Base-by-base conservation (phyloP, 2,888 invertebrate species). In the Rhyacophila evoluta region DNA sequence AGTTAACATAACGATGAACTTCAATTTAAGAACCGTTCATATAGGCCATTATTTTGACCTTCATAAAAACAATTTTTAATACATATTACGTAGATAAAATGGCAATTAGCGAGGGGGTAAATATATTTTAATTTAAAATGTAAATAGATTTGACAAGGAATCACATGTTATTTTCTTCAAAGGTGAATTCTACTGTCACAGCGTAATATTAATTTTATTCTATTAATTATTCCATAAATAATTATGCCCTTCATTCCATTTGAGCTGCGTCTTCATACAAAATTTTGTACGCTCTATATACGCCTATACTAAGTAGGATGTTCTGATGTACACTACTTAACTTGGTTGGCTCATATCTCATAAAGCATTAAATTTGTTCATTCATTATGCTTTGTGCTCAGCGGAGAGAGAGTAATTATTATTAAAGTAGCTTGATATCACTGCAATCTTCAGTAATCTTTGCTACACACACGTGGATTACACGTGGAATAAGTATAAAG, bases 351-450 rank as follows among this genome's bases (percentile, higher is more conserved):
- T 33, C 19, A 10, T 10, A 55, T 19, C 19, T 55, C 55, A 19
- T 19, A 25, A 1, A 19, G 55, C 55, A 8, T 55, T 33, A 33
- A 2, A 33, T 33, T 55, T 25, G 55, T 55, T 55, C 71, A 55
- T 72, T 73, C 73, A 27, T 33, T 73, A 36, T 37, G 37, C 28
- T 73, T 12, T 27, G 67, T 72, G 68, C 77, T 55, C 25, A 28
- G 11, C 37, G 69, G 37, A 68, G 73, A 77, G 72, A 28, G 77
- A 77, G 71, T 73, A 77, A 77, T 77, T 29, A 74, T 55, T 55
- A 55, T 55, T 10, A 12, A 12, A 10, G 55, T 4, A 25, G 15
- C 19, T 25, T 5, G 6, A 55, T 55, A 55, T 55, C 55, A 55
- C 25, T 55, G 8, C 55, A 55, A 19, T 25, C 12, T 55, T 55